Evolutionary conservation across 2,888 invertebrate genomes (phyloP).

Genomic region (Hirudinaria manillensis): DNA sequence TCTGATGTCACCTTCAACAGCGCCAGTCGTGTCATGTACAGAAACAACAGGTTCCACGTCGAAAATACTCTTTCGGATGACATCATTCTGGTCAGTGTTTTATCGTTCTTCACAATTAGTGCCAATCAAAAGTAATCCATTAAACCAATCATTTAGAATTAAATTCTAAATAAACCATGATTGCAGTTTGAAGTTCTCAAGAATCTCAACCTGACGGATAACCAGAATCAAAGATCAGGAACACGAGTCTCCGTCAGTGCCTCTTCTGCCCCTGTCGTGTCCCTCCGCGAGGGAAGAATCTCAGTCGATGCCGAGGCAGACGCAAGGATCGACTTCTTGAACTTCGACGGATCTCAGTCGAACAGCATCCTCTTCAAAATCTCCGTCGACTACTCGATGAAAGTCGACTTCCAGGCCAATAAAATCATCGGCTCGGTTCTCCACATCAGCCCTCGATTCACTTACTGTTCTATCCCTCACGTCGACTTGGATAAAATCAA

Average conservation of each 20-base stretch:
- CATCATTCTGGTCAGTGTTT: background rate
- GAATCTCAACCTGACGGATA: background rate
- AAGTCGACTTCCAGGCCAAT: background rate
- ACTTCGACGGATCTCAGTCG: background rate
- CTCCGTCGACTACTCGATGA: background rate
- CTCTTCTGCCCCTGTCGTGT: background rate
- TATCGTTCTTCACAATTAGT: no score
- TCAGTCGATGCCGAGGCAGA: background rate
- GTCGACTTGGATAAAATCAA: background rate
- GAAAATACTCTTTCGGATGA: background rate
- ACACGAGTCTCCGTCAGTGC: background rate
- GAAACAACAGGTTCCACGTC: background rate
- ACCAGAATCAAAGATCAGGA: background rate
- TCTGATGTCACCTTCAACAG: conserved; percentile 26
- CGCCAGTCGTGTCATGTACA: conserved; percentile 68
- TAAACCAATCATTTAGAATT: no score
- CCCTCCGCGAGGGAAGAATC: background rate
- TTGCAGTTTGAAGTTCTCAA: no score
- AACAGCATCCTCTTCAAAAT: background rate
- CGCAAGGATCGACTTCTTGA: background rate
- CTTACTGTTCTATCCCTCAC: background rate
- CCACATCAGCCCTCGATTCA: background rate
- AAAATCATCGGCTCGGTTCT: background rate
- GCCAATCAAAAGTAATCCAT: no score
- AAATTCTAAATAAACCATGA: no score